Conservation (phyloP, 2,797 vertebrate genomes). For the Chelon auratus region DNA sequence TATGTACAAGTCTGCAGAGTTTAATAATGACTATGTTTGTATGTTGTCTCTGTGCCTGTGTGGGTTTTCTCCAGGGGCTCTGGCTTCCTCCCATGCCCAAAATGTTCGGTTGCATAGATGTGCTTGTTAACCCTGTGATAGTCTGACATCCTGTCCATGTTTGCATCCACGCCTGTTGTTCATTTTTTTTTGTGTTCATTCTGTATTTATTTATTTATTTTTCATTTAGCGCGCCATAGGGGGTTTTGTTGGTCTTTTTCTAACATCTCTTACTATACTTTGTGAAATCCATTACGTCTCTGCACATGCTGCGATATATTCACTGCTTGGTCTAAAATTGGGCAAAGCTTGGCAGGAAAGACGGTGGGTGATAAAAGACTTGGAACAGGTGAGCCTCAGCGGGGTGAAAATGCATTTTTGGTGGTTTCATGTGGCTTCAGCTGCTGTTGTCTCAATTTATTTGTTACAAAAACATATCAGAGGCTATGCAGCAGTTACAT, state of each 20-base stretch:
- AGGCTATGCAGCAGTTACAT: not conserved
- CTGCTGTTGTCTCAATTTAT: slow-evolving; percentile 9
- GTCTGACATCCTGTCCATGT: too few relatives aligned
- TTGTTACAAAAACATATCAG: slow-evolving; percentile 4
- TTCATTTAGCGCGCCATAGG: too few relatives aligned
- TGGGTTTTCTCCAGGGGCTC: too few relatives aligned
- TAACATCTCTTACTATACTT: not conserved
- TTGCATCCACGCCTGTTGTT: too few relatives aligned
- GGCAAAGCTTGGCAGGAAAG: not conserved
- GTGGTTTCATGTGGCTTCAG: slow-evolving; percentile 7
- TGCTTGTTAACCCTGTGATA: too few relatives aligned
- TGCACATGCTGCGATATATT: slow-evolving; percentile 22
- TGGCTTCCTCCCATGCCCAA: too few relatives aligned
- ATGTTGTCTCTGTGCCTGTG: too few relatives aligned
- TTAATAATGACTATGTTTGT: not conserved
- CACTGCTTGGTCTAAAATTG: slow-evolving; percentile 10
- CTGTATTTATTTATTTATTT: too few relatives aligned
- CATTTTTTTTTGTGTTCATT: too few relatives aligned
- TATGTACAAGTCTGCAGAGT: slow-evolving; percentile 5
- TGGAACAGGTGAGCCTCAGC: slow-evolving; percentile 23
- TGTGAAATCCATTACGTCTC: slow-evolving; percentile 3
- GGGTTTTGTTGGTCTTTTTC: too few relatives aligned
- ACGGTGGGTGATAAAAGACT: slow-evolving; percentile 20
- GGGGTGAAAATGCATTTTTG: slow-evolving; percentile 11
- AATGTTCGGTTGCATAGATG: too few relatives aligned